These are phyloP conservation scores for Limulus polyphemus DNA, from an alignment of 2,888 invertebrate genomes.

Conservation along the genomic window DNA sequence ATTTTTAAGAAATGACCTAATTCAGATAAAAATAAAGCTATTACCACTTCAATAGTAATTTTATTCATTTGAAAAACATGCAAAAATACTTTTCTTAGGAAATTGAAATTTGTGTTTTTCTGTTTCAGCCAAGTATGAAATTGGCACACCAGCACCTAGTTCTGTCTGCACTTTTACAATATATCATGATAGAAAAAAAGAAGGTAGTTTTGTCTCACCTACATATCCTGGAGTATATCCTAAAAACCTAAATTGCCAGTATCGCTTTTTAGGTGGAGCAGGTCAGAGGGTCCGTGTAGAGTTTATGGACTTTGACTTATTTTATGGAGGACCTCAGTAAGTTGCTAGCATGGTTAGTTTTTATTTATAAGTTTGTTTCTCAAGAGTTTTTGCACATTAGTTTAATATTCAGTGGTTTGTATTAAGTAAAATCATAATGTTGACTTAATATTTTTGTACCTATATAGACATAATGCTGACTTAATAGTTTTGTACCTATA, in stretches of 20 bases:
- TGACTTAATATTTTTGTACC: neutral
- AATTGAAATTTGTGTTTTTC: neutral
- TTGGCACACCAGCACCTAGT: slow-evolving; percentile 75
- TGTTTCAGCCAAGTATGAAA: slow-evolving; percentile 57
- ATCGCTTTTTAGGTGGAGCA: slow-evolving; percentile 73
- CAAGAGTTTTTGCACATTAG: no score
- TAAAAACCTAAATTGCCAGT: slow-evolving; percentile 83
- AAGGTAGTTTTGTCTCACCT: slow-evolving; percentile 82
- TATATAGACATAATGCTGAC: neutral
- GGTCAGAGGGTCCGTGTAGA: slow-evolving; percentile 87
- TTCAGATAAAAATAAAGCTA: neutral
- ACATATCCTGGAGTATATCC: slow-evolving; percentile 99
- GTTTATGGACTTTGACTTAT: slow-evolving; percentile 95
- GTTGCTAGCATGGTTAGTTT: slow-evolving; percentile 38
- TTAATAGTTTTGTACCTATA: neutral
- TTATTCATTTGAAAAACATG: slow-evolving; percentile 1
- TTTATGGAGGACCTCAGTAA: slow-evolving; percentile 97
- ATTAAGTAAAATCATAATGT: neutral
- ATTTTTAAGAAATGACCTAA: neutral
- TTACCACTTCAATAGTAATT: no score
- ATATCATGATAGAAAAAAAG: slow-evolving; percentile 54
- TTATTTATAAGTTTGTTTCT: no score
- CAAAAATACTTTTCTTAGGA: slow-evolving; percentile 4
- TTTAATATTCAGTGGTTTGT: no score
- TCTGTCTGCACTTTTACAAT: slow-evolving; percentile 70